Conservation (phyloP, 2,113 vertebrate genomes). For the Equus quagga region DNA sequence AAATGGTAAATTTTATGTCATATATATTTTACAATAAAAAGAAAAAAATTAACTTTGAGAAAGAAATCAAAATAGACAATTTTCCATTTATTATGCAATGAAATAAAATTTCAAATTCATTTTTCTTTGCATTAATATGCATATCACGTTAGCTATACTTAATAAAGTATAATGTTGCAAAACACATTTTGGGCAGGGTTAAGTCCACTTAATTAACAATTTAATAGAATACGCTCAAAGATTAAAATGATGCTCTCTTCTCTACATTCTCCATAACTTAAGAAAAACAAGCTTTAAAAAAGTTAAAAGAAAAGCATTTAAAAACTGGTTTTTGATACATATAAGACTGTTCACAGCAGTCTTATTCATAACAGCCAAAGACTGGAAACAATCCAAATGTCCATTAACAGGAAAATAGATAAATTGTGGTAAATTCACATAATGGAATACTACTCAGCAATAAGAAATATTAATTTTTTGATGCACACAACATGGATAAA, state of each 20-base stretch:
- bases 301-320: not conserved
- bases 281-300: not conserved
- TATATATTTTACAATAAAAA: not conserved
- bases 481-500: not conserved
- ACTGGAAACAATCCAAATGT: not conserved
- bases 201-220: not conserved
- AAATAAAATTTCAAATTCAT: constrained; percentile 24
- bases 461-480: not conserved
- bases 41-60: constrained; percentile 16
- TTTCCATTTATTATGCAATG: constrained; percentile 9
- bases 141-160: not conserved
- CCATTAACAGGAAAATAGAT: not conserved
- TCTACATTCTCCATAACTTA: not conserved
- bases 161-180: not conserved
- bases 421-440: not conserved
- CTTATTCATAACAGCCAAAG: constrained; percentile 28
- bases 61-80: constrained; percentile 4
- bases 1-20: not conserved
- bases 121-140: constrained; percentile 46
- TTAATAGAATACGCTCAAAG: constrained; percentile 18
- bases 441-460: not conserved
- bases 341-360: not conserved
- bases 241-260: not conserved
- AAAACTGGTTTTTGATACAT: not conserved
- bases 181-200: not conserved